A percentile compares a stretch with the other conserved stretches of the same genome.
These are phyloP conservation scores for Lucifuga dentata DNA, from an alignment of 2,113 vertebrate genomes.

Conservation along the genomic window DNA sequence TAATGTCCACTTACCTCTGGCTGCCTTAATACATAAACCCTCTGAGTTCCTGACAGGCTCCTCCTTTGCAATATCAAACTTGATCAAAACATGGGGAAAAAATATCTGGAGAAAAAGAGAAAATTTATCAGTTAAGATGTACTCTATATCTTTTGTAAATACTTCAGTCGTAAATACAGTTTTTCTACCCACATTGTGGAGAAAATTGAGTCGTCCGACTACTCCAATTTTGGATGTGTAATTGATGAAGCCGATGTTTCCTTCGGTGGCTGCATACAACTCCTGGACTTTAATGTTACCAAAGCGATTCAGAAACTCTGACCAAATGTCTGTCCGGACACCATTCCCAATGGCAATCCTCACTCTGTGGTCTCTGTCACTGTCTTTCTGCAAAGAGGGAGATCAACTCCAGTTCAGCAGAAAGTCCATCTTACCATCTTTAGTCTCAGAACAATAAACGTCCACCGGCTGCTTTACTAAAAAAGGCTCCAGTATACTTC, in stretches of 20 bases:
- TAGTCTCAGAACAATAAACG: background rate
- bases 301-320: constrained; percentile 86
- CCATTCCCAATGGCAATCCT: constrained; percentile 89
- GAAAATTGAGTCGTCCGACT: constrained; percentile 80
- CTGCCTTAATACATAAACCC: constrained; percentile 85
- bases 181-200: constrained; percentile 79
- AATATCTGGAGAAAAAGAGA: constrained; percentile 74
- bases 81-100: constrained; percentile 83
- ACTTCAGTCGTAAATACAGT: background rate
- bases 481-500: too few relatives aligned
- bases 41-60: constrained; percentile 82
- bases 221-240: constrained; percentile 87
- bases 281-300: constrained; percentile 86
- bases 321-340: constrained; percentile 86
- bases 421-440: rapidly evolving
- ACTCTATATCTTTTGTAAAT: background rate
- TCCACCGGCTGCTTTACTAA: too few relatives aligned
- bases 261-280: constrained; percentile 90
- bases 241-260: constrained; percentile 89
- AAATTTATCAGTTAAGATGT: background rate
- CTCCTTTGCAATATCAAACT: constrained; percentile 85
- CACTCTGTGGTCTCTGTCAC: constrained; percentile 86
- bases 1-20: constrained; percentile 68
- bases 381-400: constrained; percentile 76
- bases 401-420: background rate